These are phyloP conservation scores for Pteropus alecto DNA, from an alignment of 2,113 vertebrate species.

Conservation along the genomic window DNA sequence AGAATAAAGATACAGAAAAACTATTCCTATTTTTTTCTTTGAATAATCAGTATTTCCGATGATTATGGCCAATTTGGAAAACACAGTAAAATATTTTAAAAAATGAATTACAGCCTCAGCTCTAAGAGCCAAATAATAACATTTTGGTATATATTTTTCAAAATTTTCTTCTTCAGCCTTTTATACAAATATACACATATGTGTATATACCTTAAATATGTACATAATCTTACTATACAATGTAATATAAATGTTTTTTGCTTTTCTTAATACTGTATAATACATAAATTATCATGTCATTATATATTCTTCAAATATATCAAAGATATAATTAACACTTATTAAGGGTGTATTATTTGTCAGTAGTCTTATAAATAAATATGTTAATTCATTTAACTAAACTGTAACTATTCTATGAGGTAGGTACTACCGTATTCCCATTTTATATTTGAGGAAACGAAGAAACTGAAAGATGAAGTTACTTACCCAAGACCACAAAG, in stretches of 20 bases:
- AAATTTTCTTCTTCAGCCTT: not conserved
- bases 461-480: not conserved
- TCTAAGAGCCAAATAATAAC: not conserved
- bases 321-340: not conserved
- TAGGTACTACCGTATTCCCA: not conserved
- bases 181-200: not conserved
- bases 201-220: not conserved
- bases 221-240: not conserved
- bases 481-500: not conserved
- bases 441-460: not conserved
- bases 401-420: not conserved
- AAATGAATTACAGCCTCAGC: not conserved
- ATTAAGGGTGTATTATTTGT: not conserved
- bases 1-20: not conserved
- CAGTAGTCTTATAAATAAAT: not conserved
- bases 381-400: not conserved
- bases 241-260: not conserved
- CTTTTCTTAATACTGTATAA: not conserved
- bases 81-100: not conserved
- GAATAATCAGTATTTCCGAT: not conserved
- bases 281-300: not conserved
- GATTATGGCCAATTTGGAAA: not conserved
- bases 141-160: constrained; percentile 9
- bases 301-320: constrained; percentile 22
- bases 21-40: not conserved